Evolutionary conservation across 2,113 vertebrate species (phyloP).

Genomic region (Alaudala cheleensis): DNA sequence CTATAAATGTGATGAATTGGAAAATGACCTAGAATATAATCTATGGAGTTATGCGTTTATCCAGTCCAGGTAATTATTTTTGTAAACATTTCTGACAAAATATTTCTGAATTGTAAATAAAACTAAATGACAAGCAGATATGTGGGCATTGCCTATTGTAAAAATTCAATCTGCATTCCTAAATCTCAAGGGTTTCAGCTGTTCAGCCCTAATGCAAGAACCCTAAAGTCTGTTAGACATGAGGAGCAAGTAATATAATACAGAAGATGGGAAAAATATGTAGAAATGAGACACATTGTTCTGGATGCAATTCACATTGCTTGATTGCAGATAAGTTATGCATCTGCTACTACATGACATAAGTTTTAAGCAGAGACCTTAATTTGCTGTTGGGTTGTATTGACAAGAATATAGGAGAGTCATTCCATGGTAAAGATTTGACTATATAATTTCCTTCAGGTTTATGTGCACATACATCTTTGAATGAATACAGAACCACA

Average conservation of each 20-base stretch:
- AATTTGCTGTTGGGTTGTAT: background rate
- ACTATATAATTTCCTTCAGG: background rate
- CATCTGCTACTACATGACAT: background rate
- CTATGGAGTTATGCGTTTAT: conserved; percentile 5
- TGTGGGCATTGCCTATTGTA: background rate
- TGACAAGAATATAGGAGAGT: background rate
- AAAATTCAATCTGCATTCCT: conserved; percentile 30
- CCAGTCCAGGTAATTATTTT: conserved; percentile 20
- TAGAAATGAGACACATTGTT: background rate
- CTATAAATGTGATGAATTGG: background rate
- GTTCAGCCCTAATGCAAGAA: background rate
- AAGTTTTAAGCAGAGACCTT: background rate
- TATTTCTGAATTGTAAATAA: conserved; percentile 28
- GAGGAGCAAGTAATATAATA: background rate
- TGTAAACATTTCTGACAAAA: conserved; percentile 28
- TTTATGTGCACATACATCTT: background rate
- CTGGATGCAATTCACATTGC: background rate
- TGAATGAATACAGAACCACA: background rate
- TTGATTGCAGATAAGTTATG: background rate
- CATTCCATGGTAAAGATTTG: background rate
- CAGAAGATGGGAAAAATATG: background rate
- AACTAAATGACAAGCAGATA: conserved; percentile 31
- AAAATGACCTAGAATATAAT: conserved; percentile 1
- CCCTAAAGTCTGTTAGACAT: background rate
- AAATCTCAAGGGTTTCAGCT: background rate